Evolutionary conservation across 2,888 invertebrate species (phyloP).

Genomic region (Abrostola triplasia): DNA sequence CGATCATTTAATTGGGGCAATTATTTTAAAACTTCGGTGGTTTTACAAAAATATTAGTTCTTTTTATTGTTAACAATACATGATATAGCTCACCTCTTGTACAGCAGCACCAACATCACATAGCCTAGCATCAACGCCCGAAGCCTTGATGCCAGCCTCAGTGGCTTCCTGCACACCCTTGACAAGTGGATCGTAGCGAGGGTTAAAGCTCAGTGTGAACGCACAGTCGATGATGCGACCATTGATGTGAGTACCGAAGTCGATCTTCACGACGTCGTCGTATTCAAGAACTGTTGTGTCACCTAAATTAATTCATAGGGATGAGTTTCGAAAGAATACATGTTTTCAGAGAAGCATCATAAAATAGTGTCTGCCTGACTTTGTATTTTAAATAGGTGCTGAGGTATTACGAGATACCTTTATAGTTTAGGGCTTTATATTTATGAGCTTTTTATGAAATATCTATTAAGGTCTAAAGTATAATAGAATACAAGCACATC

Average conservation of each 20-base stretch:
- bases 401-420: too few species aligned
- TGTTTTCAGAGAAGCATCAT: too few species aligned
- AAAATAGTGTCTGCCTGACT: too few species aligned
- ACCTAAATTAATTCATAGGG: constrained; percentile 73
- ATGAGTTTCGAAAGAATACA: constrained; percentile 2
- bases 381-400: too few species aligned
- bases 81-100: constrained; percentile 92
- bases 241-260: constrained; percentile 99
- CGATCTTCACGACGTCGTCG: constrained; percentile 99
- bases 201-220: constrained; percentile 98
- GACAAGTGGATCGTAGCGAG: constrained; percentile 97
- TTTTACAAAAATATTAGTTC: too few species aligned
- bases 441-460: too few species aligned
- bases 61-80: too few species aligned
- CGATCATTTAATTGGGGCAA: too few species aligned
- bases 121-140: constrained; percentile 98
- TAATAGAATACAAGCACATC: too few species aligned
- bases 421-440: too few species aligned
- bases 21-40: too few species aligned
- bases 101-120: constrained; percentile 99
- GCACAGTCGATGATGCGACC: constrained; percentile 99
- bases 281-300: constrained; percentile 97
- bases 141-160: constrained; percentile 98
- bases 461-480: too few species aligned
- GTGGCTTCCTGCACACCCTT: constrained; percentile 99